Conservation (phyloP, 2,888 invertebrate species). For the Hipparchia sbordonii region DNA sequence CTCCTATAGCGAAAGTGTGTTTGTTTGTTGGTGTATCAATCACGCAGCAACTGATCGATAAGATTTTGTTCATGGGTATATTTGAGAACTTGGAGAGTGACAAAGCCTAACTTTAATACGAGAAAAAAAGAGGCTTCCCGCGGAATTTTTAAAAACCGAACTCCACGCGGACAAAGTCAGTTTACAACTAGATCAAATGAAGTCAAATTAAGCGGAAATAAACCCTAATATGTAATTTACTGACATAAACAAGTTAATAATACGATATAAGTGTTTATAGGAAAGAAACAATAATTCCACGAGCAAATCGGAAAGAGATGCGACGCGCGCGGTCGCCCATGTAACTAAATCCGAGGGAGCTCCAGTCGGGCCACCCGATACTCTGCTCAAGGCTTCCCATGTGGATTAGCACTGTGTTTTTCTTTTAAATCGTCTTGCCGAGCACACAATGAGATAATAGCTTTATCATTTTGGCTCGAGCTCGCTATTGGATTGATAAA, state of each 20-base stretch:
- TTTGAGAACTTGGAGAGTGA: too few species aligned
- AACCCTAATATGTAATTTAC: too few species aligned
- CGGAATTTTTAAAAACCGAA: too few species aligned
- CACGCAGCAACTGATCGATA: too few species aligned
- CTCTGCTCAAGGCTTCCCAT: slow-evolving; percentile 74
- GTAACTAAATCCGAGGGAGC: slow-evolving; percentile 64
- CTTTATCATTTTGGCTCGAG: slow-evolving; percentile 44
- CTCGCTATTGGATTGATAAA: slow-evolving; percentile 40
- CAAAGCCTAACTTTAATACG: too few species aligned
- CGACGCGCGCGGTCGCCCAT: slow-evolving; percentile 62
- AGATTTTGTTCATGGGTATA: background rate
- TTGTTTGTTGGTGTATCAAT: too few species aligned
- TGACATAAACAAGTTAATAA: background rate
- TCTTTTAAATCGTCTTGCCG: slow-evolving; percentile 59
- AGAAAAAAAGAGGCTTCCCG: too few species aligned
- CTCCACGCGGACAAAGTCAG: too few species aligned
- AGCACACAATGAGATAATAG: slow-evolving; percentile 44
- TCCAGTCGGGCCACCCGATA: slow-evolving; percentile 57
- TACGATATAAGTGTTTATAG: slow-evolving; percentile 6
- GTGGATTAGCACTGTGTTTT: slow-evolving; percentile 69
- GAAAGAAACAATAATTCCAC: slow-evolving; percentile 34
- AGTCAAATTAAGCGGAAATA: too few species aligned
- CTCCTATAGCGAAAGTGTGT: too few species aligned
- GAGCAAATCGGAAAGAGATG: slow-evolving; percentile 51
- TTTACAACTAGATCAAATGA: too few species aligned